phyloP scores from a whole-genome alignment of 2,797 vertebrate species.

The Cheirogaleus major region DNA sequence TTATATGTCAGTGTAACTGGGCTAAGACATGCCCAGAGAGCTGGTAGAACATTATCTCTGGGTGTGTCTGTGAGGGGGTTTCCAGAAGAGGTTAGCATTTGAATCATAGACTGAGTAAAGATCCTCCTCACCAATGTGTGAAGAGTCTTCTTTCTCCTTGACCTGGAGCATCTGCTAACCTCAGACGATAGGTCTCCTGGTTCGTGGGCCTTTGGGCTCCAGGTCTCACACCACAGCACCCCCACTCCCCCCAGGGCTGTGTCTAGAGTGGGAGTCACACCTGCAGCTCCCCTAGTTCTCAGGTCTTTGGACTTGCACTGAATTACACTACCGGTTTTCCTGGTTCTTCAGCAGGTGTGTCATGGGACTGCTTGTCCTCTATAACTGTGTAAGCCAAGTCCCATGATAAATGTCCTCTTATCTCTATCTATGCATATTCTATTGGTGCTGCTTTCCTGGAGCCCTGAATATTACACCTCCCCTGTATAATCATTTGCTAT shows the following conservation, averaged over 20 bases:
- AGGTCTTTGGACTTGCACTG: fast-evolving
- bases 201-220: neutral
- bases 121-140: neutral
- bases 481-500: fast-evolving
- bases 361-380: neutral
- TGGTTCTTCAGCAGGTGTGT: neutral
- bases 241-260: neutral
- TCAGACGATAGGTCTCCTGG: neutral
- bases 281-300: too few species aligned
- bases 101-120: neutral
- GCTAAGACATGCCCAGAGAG: neutral
- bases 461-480: neutral
- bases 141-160: neutral
- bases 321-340: fast-evolving
- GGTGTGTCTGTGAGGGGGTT: neutral
- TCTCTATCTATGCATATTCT: too few species aligned
- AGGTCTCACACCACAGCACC: neutral
- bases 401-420: neutral
- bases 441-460: neutral
- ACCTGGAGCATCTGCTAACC: too few species aligned
- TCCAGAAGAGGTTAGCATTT: neutral
- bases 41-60: neutral
- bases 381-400: neutral
- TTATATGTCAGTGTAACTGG: too few species aligned
- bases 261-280: too few species aligned